phyloP scores from a whole-genome alignment of 2,113 vertebrate genomes.

The Gracilinanus agilis region DNA sequence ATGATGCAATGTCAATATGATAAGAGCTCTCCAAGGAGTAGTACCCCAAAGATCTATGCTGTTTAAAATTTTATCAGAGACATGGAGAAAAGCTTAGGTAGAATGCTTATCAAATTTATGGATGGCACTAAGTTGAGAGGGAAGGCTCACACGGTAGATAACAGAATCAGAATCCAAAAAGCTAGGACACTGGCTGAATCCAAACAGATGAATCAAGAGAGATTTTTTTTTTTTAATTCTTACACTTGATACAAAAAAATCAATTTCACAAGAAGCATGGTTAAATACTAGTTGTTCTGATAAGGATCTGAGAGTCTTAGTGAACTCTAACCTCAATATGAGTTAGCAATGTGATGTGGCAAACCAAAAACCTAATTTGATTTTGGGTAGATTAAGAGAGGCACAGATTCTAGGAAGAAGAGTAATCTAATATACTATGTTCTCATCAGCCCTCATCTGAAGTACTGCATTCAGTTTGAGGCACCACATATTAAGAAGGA shows the following conservation, averaged over 20 bases:
- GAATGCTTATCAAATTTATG: not conserved
- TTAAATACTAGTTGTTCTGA: not conserved
- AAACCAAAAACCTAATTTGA: not conserved
- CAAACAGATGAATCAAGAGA: not conserved
- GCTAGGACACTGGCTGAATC: not conserved
- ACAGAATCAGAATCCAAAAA: not conserved
- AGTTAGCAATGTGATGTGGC: not conserved
- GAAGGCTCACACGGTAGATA: not conserved
- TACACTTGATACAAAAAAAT: not conserved
- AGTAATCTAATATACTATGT: not conserved
- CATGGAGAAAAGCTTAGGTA: not conserved
- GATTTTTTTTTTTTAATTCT: not conserved
- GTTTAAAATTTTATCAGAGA: not conserved
- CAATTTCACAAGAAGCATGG: not conserved
- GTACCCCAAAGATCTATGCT: not conserved
- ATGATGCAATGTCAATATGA: not conserved
- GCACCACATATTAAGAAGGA: not conserved
- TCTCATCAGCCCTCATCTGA: not conserved
- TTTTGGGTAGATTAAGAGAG: not conserved
- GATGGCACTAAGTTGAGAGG: not conserved
- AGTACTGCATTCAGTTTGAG: not conserved
- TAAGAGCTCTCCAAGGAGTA: not conserved
- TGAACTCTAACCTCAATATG: not conserved
- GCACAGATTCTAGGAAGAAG: not conserved
- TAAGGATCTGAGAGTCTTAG: not conserved